These are phyloP conservation scores for Pituophis catenifer DNA, from an alignment of 2,113 vertebrate genomes.

Conservation along the genomic window DNA sequence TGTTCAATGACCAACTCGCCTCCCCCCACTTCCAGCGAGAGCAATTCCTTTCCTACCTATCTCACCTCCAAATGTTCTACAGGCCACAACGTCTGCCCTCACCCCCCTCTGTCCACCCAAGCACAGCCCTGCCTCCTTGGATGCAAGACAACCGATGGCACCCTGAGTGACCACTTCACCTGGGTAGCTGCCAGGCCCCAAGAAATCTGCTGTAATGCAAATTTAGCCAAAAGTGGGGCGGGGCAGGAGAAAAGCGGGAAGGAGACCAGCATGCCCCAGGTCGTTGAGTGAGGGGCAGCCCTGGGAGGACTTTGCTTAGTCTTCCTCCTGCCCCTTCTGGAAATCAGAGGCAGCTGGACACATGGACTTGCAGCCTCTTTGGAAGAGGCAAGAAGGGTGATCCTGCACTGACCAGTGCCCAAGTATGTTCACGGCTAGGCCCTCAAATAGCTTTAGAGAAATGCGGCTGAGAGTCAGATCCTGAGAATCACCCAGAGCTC, in stretches of 20 bases:
- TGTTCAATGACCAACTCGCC: not conserved
- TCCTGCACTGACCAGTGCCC: not conserved
- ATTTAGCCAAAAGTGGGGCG: not conserved
- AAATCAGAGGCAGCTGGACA: not conserved
- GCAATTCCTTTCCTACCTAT: not conserved
- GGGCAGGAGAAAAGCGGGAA: not conserved
- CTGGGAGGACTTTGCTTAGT: not conserved
- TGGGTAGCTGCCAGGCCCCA: not conserved
- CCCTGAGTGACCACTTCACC: not conserved
- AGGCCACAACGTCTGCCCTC: not conserved
- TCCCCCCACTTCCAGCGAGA: not conserved
- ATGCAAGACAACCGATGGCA: not conserved
- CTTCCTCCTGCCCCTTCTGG: not conserved
- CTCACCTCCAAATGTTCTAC: not conserved
- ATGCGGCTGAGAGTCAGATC: not conserved
- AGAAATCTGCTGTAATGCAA: not conserved
- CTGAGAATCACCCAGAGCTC: not conserved
- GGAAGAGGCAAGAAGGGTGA: not conserved
- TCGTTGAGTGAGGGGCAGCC: not conserved
- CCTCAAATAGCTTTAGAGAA: not conserved
- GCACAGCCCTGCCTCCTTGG: not conserved
- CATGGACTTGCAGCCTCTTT: not conserved
- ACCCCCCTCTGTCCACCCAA: not conserved
- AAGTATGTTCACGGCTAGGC: too few relatives aligned
- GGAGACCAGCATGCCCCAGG: not conserved